These are phyloP conservation scores for Myotis planiceps DNA, from an alignment of 2,797 vertebrate species.

Conservation along the genomic window DNA sequence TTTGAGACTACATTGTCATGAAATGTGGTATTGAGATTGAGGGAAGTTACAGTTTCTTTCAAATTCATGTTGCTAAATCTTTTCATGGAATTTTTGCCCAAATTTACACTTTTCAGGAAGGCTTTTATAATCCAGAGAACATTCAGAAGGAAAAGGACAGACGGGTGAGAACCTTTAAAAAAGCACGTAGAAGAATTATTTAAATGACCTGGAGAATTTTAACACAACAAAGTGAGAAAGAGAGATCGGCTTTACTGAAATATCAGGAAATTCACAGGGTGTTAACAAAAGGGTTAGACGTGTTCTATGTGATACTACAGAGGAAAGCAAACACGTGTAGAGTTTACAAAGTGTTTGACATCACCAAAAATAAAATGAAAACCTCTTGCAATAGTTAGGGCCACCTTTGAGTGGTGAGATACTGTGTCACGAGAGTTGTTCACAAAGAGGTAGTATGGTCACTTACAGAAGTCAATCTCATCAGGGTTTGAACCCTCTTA, in stretches of 20 bases:
- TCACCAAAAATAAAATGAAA: neutral
- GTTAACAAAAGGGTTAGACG: neutral
- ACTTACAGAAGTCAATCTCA: neutral
- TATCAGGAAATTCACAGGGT: neutral
- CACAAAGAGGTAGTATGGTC: neutral
- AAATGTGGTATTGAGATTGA: neutral
- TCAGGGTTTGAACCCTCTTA: neutral
- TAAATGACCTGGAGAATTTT: neutral
- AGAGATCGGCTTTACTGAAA: neutral
- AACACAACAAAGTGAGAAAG: neutral
- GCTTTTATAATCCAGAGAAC: neutral
- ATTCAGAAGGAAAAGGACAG: neutral
- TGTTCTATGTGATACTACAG: neutral
- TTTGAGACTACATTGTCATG: neutral
- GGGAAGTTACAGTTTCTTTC: neutral
- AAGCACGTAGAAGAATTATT: neutral
- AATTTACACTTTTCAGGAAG: neutral
- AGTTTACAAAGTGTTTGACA: neutral
- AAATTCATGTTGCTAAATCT: neutral
- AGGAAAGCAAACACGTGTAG: neutral
- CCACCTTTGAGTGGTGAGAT: neutral
- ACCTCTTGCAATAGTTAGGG: neutral
- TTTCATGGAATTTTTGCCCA: neutral
- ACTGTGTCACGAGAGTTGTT: neutral
- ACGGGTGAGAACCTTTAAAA: neutral